phyloP scores from a whole-genome alignment of 2,797 vertebrate genomes.

The Manis javanica region DNA sequence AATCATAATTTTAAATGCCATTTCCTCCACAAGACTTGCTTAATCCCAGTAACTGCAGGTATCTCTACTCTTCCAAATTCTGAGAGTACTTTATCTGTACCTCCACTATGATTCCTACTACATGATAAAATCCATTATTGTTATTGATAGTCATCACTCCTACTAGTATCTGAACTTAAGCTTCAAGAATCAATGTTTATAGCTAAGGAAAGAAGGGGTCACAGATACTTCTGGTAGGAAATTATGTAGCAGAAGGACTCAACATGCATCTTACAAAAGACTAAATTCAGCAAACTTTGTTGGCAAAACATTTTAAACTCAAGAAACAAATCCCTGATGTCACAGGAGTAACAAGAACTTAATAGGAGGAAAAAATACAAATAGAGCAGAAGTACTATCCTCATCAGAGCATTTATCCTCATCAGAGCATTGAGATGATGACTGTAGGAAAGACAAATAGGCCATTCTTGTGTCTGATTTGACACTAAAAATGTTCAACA shows the following conservation, averaged over 20 bases:
- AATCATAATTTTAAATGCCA: background rate
- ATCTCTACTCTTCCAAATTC: background rate
- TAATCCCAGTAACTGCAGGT: background rate
- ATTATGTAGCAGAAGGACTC: background rate
- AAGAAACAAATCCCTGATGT: constrained; percentile 36
- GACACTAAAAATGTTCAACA: constrained; percentile 95
- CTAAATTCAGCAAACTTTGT: background rate
- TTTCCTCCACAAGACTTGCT: background rate
- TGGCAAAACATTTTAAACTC: background rate
- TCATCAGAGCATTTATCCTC: background rate
- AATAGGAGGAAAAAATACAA: background rate
- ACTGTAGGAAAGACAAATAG: constrained; percentile 95
- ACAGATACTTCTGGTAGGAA: constrained; percentile 61
- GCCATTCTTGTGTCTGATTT: constrained; percentile 96
- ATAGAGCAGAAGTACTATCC: background rate
- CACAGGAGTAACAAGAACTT: background rate
- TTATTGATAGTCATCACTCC: background rate
- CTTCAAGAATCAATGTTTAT: constrained; percentile 62
- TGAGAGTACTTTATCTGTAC: background rate
- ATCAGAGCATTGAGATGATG: constrained; percentile 93
- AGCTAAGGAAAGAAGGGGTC: constrained; percentile 50
- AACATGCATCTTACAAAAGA: constrained; percentile 15
- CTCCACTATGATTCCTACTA: background rate
- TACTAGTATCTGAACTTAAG: background rate
- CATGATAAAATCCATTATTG: background rate